Evolutionary conservation across 1,140 invertebrate genomes (phyloP), one percentile per base, ranked within the genome.

Genomic region (Drosophila aff.): DNA sequence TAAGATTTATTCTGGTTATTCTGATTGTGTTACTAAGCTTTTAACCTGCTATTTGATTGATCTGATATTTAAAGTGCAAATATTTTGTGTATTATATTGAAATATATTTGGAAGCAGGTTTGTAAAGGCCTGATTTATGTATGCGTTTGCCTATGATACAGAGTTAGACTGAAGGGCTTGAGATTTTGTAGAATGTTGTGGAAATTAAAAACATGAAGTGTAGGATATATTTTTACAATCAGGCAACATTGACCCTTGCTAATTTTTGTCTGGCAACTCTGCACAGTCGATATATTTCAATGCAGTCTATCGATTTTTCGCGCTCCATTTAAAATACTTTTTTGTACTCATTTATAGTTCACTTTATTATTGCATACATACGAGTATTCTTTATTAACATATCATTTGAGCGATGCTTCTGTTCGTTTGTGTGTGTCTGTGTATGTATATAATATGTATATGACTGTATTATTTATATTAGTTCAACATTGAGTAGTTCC

Each of bases 311-410:
- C 26, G 26, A 61, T 23, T 43, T 63, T 36, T 5, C 4, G 23
- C 57, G 57, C n/a, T 11, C 4, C 18, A 38, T 23, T 52, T 52
- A 2, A 41, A 73, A 60, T 18, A 16, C 36, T 16, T 4, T 4
- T 21, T n/a, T 23, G 31, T 18, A 61, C 68, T 73, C 71, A 40
- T 74, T 43, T 74, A 74, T 74, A 74, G 71, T 74, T 74, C 68
- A 52, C 67, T 74, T 74, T 74, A 74, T 74, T 74, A 73, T 74
- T 73, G 67, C 71, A 31, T 74, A 74, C 55, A 74, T 73, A 52
- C 68, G 68, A 71, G 49, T 74, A 74, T 73, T 73, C 55, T 74
- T 74, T 74, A 74, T 73, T 74, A 74, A 74, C 71, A 73, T 74
- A 73, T 73, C 55, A 50, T 74, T 74, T 73, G 68, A 58, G 52